Percentiles rank a stretch among this genome's conserved stretches.
Evolutionary conservation across 2,888 invertebrate species (phyloP).

Genomic region (Chrysolina americana): DNA sequence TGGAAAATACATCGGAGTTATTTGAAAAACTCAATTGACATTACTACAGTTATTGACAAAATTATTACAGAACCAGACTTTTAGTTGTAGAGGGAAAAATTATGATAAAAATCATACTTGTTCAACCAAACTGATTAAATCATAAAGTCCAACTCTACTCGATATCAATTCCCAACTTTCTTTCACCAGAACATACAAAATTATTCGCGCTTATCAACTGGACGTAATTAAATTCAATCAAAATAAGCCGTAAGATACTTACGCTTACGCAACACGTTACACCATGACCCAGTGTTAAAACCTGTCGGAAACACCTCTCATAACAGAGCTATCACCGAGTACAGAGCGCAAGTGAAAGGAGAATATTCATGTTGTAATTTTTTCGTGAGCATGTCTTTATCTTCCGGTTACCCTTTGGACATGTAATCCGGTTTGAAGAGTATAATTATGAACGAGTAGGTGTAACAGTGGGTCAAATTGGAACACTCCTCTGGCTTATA

Average conservation of each 20-base stretch:
- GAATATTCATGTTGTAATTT: neutral
- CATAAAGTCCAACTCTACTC: neutral
- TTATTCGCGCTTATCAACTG: neutral
- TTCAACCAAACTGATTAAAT: neutral
- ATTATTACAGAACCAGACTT: no score
- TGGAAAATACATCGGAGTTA: no score
- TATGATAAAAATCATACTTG: no score
- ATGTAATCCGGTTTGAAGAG: neutral
- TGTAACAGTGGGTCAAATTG: neutral
- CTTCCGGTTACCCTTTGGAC: conserved; percentile 12
- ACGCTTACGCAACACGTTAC: neutral
- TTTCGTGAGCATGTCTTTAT: neutral
- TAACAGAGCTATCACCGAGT: neutral
- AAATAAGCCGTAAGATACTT: neutral
- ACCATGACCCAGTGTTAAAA: conserved; percentile 9
- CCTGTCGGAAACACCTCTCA: conserved; percentile 2
- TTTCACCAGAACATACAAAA: neutral
- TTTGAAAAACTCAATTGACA: no score
- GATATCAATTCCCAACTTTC: neutral
- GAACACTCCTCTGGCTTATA: neutral
- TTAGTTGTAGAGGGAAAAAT: no score
- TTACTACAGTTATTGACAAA: no score
- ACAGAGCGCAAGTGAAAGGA: conserved; percentile 7
- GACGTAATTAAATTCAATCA: neutral
- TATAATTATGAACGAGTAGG: neutral